Conservation (phyloP, 1,140 invertebrate genomes). For the Radopholus similis region DNA sequence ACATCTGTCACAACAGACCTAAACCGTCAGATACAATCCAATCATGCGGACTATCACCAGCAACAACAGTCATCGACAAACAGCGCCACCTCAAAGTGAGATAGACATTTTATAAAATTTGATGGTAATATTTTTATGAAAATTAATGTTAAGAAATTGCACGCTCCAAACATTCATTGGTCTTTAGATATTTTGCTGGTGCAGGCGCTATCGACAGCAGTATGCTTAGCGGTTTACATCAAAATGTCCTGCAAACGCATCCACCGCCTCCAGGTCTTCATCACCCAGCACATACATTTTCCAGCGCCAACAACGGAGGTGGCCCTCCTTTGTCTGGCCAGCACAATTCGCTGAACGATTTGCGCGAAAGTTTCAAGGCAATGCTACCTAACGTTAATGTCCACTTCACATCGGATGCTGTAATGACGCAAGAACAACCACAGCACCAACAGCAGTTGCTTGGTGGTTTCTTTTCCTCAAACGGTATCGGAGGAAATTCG, state of each 20-base stretch:
- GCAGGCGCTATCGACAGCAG: too few relatives aligned
- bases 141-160: too few relatives aligned
- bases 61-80: too few relatives aligned
- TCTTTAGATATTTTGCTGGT: too few relatives aligned
- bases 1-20: background rate
- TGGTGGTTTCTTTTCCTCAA: too few relatives aligned
- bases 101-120: too few relatives aligned
- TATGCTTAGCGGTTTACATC: too few relatives aligned
- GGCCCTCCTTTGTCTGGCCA: background rate
- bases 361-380: constrained; percentile 42
- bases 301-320: background rate
- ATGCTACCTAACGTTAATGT: constrained; percentile 52
- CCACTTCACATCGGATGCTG: constrained; percentile 27
- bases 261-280: constrained; percentile 5
- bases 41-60: too few relatives aligned
- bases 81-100: too few relatives aligned
- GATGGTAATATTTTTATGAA: too few relatives aligned
- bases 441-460: background rate
- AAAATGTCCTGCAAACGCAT: background rate
- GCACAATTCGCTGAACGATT: constrained; percentile 24
- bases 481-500: too few relatives aligned
- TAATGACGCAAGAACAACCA: background rate
- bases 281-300: constrained; percentile 4
- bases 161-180: too few relatives aligned
- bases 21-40: constrained; percentile 5